Evolutionary conservation across 2,797 vertebrate genomes (phyloP).

Genomic region (Leptodactylus fallax): DNA sequence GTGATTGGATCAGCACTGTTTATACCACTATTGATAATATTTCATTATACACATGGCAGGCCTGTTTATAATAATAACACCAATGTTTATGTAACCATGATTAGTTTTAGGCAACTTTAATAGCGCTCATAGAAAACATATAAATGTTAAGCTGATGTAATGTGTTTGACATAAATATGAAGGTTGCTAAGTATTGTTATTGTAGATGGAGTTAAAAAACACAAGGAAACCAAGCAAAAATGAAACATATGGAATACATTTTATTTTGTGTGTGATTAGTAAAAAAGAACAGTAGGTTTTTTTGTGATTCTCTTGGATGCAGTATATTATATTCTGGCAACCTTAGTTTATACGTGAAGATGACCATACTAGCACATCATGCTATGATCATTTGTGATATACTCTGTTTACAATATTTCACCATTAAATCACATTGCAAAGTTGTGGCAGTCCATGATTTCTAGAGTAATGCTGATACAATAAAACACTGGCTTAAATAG

Average conservation of each 20-base stretch:
- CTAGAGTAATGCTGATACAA: slow-evolving; percentile 18
- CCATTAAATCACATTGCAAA: slow-evolving; percentile 24
- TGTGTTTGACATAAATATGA: slow-evolving; percentile 80
- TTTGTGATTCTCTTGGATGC: slow-evolving; percentile 69
- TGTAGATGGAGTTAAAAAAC: slow-evolving; percentile 74
- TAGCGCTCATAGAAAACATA: slow-evolving; percentile 76
- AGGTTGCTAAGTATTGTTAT: slow-evolving; percentile 79
- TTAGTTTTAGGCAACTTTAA: slow-evolving; percentile 76
- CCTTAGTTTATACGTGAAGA: slow-evolving; percentile 42
- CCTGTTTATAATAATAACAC: slow-evolving; percentile 77
- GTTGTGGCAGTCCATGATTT: slow-evolving; percentile 19
- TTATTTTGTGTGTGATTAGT: slow-evolving; percentile 70
- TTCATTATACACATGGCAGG: slow-evolving; percentile 69
- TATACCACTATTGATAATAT: slow-evolving; percentile 67
- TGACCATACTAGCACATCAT: slow-evolving; percentile 33
- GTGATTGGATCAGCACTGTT: slow-evolving; percentile 62
- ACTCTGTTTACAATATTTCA: slow-evolving; percentile 14
- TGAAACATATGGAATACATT: slow-evolving; percentile 79
- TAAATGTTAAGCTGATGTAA: slow-evolving; percentile 75
- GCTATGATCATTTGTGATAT: slow-evolving; percentile 42
- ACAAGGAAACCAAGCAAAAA: slow-evolving; percentile 70
- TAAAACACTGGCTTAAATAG: slow-evolving; percentile 15
- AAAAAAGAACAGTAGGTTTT: slow-evolving; percentile 75
- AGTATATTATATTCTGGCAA: slow-evolving; percentile 56
- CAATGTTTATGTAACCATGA: slow-evolving; percentile 76